A percentile compares a stretch with the other conserved stretches of the same genome.
Conservation (phyloP, 1,140 invertebrate species). For the Megalopta genalis region DNA sequence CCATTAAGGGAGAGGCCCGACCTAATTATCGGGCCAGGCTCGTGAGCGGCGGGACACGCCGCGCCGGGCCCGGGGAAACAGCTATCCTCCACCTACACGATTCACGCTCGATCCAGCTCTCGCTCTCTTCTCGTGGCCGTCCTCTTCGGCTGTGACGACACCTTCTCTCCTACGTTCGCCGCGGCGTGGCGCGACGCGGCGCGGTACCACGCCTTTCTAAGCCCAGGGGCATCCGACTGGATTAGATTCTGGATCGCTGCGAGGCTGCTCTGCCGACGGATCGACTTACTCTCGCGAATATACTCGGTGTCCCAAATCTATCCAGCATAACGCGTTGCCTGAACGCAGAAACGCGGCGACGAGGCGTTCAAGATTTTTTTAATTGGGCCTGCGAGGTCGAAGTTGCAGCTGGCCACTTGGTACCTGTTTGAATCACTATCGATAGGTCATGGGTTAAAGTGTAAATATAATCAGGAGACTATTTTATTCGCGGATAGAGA, state of each 20-base stretch:
- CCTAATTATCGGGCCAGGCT: constrained; percentile 44
- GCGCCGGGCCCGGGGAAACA: constrained; percentile 1
- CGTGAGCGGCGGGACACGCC: not conserved
- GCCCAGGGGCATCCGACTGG: constrained; percentile 68
- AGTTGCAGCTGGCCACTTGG: too few relatives aligned
- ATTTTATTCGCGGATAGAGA: too few relatives aligned
- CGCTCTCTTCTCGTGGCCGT: constrained; percentile 23
- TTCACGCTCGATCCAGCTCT: too few relatives aligned
- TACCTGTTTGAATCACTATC: too few relatives aligned
- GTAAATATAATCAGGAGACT: too few relatives aligned
- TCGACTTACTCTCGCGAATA: constrained; percentile 50
- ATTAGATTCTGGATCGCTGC: constrained; percentile 67
- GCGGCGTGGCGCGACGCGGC: constrained; percentile 16
- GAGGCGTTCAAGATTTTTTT: too few relatives aligned
- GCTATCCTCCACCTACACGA: constrained; percentile 56
- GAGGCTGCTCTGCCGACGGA: constrained; percentile 45
- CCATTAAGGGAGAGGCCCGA: constrained; percentile 44
- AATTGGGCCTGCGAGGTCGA: too few relatives aligned
- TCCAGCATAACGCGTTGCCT: not conserved
- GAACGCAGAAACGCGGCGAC: too few relatives aligned
- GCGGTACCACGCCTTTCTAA: constrained; percentile 68
- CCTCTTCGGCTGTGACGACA: constrained; percentile 62
- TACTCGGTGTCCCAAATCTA: constrained; percentile 20
- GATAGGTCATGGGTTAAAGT: too few relatives aligned
- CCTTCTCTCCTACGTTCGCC: constrained; percentile 56